Conservation (phyloP, 2,113 vertebrate genomes). For the Oncorhynchus gorbuscha region DNA sequence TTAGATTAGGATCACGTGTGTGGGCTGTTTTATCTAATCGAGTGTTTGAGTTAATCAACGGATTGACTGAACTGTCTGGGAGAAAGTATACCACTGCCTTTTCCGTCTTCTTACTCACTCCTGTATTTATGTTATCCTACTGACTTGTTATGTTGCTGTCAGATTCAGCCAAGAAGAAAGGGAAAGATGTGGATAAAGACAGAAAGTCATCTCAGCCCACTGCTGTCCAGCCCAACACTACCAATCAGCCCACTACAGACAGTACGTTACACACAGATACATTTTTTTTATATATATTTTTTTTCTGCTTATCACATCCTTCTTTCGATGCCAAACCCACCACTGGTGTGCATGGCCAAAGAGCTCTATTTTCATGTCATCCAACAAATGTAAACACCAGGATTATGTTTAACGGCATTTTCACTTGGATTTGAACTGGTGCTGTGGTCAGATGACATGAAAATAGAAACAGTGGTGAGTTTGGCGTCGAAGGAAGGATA, state of each 20-base stretch:
- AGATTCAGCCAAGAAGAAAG: conserved; percentile 73
- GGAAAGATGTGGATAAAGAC: conserved; percentile 71
- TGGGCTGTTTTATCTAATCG: not conserved
- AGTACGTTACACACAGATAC: conserved; percentile 61
- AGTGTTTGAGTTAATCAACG: not conserved
- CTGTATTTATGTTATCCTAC: no score
- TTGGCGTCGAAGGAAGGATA: no score
- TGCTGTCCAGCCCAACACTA: conserved; percentile 45
- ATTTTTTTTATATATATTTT: rapidly evolving
- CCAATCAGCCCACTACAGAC: conserved; percentile 37
- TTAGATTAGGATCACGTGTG: conserved; percentile 24
- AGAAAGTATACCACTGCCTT: not conserved
- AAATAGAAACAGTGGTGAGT: no score
- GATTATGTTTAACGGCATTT: no score
- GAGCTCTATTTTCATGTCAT: no score
- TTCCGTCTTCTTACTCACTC: no score
- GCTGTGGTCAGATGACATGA: no score
- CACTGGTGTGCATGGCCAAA: no score
- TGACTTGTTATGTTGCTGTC: not conserved
- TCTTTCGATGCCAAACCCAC: no score
- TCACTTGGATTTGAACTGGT: no score
- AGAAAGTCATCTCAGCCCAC: conserved; percentile 50
- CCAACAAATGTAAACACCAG: no score
- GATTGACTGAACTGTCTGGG: not conserved
- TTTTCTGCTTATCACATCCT: no score